Evolutionary conservation across 2,113 vertebrate species (phyloP), one percentile per base, ranked within the genome.

Genomic region (Pseudorhombus dupliciocellatus): DNA sequence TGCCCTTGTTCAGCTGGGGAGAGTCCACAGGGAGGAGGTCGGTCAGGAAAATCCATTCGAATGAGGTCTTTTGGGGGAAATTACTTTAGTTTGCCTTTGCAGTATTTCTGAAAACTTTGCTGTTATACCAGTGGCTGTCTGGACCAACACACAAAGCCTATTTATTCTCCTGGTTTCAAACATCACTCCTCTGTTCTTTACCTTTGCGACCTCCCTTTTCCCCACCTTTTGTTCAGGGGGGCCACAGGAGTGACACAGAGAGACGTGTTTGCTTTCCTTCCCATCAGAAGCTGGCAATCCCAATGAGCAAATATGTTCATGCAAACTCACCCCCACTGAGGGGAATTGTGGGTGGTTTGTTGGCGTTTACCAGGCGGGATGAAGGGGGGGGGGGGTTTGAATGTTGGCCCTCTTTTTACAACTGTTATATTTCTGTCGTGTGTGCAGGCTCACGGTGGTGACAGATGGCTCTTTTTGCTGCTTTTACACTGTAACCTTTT

Each of bases 271-370:
- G 81, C 87, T 88, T 40, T 31, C 71, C 81, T 77, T 84, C 77
- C 86, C 75, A 67, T 46, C 69, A 83, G 79, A 84, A 84, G 70
- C 75, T 79, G 77, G 57, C 84, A 78, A 81, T 85, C 80, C 68
- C 80, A 84, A 79, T 59, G 80, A 83, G 85, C 85, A 92, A 90
- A 92, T 84, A 90, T 87, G 76, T 84, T 76, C 63, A 82, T 87
- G 81, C 68, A 81, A 84, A 86, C 78, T 83, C 70, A 76, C 9
- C 62, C 54, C 70, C 10, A 48, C 70, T 26, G 69, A 58, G 50
- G 85, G 75, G 70, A 77, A 76, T 10, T 84, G 79, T 61, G 53
- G 67, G 59, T 50, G 69, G 73, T 84, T 88, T 86, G 85, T 76
- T 84, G 16, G 3, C 20, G 46, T 50, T 16, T 9, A 50, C 20